Percentiles rank a stretch among this genome's conserved stretches.
Conservation (phyloP, 2,888 invertebrate species). For the Coelopa pilipes region DNA sequence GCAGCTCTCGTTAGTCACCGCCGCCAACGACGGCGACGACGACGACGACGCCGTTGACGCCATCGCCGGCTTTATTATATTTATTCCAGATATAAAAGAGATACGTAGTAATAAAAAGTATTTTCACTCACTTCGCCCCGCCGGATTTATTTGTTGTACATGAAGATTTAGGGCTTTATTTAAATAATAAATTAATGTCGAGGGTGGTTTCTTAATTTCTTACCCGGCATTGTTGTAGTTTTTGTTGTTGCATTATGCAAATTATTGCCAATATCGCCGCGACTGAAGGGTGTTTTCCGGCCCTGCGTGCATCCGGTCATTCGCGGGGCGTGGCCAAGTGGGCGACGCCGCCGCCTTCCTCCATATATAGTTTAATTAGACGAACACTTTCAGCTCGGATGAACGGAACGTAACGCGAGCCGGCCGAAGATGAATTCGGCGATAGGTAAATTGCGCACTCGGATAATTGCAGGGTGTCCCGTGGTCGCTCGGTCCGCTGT, state of each 20-base stretch:
- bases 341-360: background rate
- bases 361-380: conserved; percentile 29
- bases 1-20: background rate
- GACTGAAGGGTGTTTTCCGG: conserved; percentile 12
- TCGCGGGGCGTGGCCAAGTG: conserved; percentile 1
- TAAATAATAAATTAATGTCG: conserved; percentile 57
- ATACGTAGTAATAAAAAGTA: conserved; percentile 12
- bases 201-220: conserved; percentile 38
- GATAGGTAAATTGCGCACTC: background rate
- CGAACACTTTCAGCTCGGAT: conserved; percentile 20
- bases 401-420: conserved; percentile 25
- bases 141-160: background rate
- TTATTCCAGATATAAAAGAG: conserved; percentile 53
- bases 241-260: conserved; percentile 33
- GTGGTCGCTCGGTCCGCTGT: too few species aligned
- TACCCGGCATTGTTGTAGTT: conserved; percentile 40
- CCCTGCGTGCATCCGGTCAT: conserved; percentile 8
- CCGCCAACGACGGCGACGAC: too few species aligned
- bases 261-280: background rate
- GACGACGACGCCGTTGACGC: background rate
- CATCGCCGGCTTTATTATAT: conserved; percentile 49
- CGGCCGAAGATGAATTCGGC: background rate
- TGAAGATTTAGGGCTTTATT: conserved; percentile 50
- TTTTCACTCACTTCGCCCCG: conserved; percentile 28
- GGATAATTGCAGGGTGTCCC: background rate